These are phyloP conservation scores for Varecia variegata DNA, from an alignment of 2,797 vertebrate genomes.

Conservation along the genomic window DNA sequence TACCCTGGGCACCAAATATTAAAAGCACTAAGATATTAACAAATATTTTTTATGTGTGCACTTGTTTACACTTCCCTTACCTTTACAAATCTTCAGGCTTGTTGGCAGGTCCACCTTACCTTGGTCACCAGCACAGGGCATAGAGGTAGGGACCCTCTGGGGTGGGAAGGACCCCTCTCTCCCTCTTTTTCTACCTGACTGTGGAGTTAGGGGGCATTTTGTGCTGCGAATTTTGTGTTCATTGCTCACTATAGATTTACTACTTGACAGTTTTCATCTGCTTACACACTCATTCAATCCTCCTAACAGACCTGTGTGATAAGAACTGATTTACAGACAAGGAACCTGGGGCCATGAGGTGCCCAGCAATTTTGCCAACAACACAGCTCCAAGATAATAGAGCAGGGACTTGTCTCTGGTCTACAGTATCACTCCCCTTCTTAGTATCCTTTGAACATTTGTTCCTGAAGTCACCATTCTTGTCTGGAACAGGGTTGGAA, in stretches of 20 bases:
- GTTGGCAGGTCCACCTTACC: background rate
- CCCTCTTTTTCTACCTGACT: background rate
- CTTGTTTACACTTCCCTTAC: background rate
- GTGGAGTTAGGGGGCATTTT: background rate
- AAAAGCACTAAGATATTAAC: background rate
- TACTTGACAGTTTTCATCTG: background rate
- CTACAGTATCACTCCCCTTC: background rate
- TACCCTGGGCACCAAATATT: background rate
- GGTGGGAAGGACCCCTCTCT: background rate
- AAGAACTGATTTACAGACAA: background rate
- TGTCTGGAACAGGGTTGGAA: background rate
- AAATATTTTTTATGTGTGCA: background rate
- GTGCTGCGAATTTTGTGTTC: background rate
- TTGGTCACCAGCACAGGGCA: background rate
- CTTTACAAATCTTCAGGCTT: background rate
- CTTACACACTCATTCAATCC: background rate
- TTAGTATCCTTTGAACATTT: background rate
- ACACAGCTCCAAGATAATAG: fast-evolving
- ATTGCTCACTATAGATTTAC: background rate
- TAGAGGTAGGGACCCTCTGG: background rate
- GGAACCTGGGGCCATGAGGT: background rate
- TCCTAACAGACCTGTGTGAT: background rate
- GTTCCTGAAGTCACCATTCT: background rate
- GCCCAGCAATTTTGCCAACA: background rate
- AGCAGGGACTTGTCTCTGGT: background rate